Conservation (phyloP, 2,113 vertebrate species). For the Aix galericulata region DNA sequence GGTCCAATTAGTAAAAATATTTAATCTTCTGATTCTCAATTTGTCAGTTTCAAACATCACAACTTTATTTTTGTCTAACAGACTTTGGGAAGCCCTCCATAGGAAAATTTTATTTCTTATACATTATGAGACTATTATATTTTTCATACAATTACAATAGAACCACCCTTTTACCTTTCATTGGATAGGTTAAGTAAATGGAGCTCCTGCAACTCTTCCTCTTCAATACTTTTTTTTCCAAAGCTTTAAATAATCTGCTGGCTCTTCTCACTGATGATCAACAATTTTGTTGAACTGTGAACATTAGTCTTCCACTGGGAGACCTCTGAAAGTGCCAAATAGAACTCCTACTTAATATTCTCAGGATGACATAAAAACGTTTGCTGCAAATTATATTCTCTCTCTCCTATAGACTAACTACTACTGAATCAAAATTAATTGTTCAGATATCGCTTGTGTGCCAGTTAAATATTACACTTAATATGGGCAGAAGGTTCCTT, state of each 20-base stretch:
- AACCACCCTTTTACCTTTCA: not conserved
- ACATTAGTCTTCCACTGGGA: constrained; percentile 1
- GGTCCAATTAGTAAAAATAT: not conserved
- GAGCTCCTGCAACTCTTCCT: not conserved
- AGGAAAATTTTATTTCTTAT: not conserved
- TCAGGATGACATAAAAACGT: not conserved
- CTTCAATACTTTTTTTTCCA: constrained; percentile 12
- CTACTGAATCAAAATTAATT: constrained; percentile 7
- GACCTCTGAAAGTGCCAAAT: not conserved
- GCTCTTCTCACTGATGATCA: constrained; percentile 9
- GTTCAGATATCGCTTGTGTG: not conserved
- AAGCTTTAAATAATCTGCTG: constrained; percentile 35
- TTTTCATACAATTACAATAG: not conserved
- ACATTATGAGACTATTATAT: not conserved
- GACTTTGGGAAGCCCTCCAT: not conserved
- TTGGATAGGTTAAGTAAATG: not conserved
- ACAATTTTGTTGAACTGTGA: not conserved
- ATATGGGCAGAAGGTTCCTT: not conserved
- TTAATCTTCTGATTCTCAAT: not conserved
- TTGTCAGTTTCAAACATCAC: not conserved
- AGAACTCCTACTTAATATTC: constrained; percentile 15
- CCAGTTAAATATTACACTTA: not conserved
- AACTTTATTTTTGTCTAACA: not conserved
- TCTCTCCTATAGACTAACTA: not conserved
- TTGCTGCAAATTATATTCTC: not conserved